phyloP scores from a whole-genome alignment of 2,797 vertebrate genomes.

The Peromyscus melanophrys region DNA sequence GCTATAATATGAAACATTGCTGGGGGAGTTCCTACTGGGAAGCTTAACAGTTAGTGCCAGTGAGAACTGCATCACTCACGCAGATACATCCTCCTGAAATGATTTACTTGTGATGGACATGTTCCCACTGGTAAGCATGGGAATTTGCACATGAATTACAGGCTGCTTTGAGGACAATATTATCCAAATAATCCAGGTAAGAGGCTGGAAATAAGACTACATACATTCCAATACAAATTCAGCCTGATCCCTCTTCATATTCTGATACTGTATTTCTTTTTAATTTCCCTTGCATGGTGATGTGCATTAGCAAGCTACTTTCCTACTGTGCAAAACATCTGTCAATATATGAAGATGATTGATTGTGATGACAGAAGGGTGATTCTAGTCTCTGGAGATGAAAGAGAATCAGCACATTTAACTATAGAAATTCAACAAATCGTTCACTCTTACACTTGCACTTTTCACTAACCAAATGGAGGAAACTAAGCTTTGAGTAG shows the following conservation, averaged over 20 bases:
- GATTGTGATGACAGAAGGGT: not conserved
- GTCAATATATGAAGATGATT: not conserved
- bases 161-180: not conserved
- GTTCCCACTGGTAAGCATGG: not conserved
- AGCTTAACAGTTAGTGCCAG: not conserved
- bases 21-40: not conserved
- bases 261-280: not conserved
- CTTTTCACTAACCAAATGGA: not conserved
- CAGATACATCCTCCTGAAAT: not conserved
- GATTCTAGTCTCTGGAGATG: not conserved
- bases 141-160: not conserved
- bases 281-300: not conserved
- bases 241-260: not conserved
- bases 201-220: not conserved
- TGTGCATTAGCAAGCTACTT: not conserved
- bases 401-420: not conserved
- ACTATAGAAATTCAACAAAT: not conserved
- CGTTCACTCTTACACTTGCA: not conserved
- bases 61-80: not conserved
- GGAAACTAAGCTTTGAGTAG: not conserved
- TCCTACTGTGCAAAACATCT: not conserved
- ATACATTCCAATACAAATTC: not conserved
- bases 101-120: not conserved
- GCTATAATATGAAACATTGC: not conserved
- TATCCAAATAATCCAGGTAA: not conserved